Percentiles rank a stretch among this genome's conserved stretches.
phyloP scores from a whole-genome alignment of 2,797 vertebrate species.

The Myioborus miniatus region DNA sequence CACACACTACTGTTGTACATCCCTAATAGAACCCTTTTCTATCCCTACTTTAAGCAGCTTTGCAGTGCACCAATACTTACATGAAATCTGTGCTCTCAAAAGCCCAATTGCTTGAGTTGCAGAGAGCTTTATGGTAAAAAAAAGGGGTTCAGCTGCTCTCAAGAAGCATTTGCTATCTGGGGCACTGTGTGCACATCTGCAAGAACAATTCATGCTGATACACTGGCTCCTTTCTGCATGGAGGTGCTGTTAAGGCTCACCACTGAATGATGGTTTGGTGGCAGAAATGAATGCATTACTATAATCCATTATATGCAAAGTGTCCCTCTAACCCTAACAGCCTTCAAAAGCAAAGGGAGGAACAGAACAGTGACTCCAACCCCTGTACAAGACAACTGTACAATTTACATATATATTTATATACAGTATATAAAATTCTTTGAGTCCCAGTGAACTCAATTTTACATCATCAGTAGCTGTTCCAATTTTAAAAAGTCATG shows the following conservation, averaged over 20 bases:
- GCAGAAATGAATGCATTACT: slow-evolving; percentile 22
- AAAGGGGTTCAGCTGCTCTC: neutral
- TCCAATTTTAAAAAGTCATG: slow-evolving; percentile 62
- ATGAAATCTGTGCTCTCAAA: neutral
- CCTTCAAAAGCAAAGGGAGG: slow-evolving; percentile 45
- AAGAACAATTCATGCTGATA: neutral
- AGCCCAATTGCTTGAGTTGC: neutral
- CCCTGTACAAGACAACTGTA: slow-evolving; percentile 83
- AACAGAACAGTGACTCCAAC: slow-evolving; percentile 65
- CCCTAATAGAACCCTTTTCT: neutral
- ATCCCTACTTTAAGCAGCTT: neutral
- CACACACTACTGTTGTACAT: neutral
- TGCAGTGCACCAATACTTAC: neutral
- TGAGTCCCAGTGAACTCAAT: slow-evolving; percentile 64
- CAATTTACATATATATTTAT: slow-evolving; percentile 86
- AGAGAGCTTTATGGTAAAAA: neutral
- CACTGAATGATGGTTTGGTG: neutral
- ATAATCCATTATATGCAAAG: neutral
- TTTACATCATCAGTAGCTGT: slow-evolving; percentile 82
- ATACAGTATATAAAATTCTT: slow-evolving; percentile 82
- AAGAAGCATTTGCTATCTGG: neutral
- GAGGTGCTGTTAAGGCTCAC: neutral
- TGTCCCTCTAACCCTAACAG: slow-evolving; percentile 24
- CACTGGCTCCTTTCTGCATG: neutral
- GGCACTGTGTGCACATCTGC: neutral